Evolutionary conservation across 2,888 invertebrate species (phyloP), one percentile per base, ranked within the genome.

Genomic region (Lasioglossum vierecki): DNA sequence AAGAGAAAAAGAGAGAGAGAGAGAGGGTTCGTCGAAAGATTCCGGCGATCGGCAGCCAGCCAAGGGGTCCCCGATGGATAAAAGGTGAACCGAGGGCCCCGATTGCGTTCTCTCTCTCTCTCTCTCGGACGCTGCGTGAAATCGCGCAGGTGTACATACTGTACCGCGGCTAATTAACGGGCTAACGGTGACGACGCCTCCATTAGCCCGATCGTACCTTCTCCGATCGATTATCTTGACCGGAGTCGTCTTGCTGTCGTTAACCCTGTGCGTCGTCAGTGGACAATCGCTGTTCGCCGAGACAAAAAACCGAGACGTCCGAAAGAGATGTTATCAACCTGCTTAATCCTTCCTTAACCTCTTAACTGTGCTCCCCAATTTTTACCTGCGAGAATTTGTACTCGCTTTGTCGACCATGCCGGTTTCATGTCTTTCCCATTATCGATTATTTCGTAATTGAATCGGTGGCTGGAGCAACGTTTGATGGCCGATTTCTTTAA

Each of bases 81-180:
- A 92, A 91, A 92, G 91, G 92, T 92, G 91, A 91, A 88, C 75
- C 85, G 90, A 89, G 90, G 66, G 87, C 83, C 87, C 86, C 91
- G 91, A 91, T 92, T 91, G 89, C 88, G 84, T 22, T 66, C 83
- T 84, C 22, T 18, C 83, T 85, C 82, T 30, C 35, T 66, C 83
- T 84, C 22, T 18, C 83, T 85, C 82, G 86, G 77, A 88, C 88
- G 85, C 86, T 88, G 92, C 92, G 91, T 92, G 93, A 93, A 93
- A 93, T 93, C 92, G 90, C 87, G 88, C 87, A 89, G 88, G 88
- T 90, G 91, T 89, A 87, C 86, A 86, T 85, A 88, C 88, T 87
- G 80, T 87, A 84, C 88, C 88, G 83, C 82, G 83, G 79, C 88
- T 90, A 92, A 92, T 92, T 92, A 90, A 91, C 89, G 88, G 78